These are phyloP conservation scores for Sebastiscus tertius DNA, from an alignment of 2,797 vertebrate genomes.

Conservation along the genomic window DNA sequence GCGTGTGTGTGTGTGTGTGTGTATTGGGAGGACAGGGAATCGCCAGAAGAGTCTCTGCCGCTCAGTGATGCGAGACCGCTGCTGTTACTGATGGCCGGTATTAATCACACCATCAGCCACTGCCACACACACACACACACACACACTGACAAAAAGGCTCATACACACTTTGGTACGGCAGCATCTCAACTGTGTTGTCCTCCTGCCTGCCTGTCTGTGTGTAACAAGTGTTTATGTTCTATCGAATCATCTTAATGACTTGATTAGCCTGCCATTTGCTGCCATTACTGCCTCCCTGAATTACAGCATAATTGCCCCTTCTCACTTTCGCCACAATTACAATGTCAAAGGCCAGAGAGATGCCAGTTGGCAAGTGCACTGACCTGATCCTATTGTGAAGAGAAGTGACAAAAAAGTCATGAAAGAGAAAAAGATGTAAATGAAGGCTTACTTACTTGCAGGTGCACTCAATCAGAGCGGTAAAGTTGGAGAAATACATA, in stretches of 20 bases:
- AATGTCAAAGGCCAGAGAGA: not conserved
- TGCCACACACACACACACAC: conserved; percentile 19
- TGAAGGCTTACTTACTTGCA: too few species aligned
- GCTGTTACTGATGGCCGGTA: conserved; percentile 67
- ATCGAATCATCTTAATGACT: conserved; percentile 14
- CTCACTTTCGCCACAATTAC: not conserved
- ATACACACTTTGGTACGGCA: not conserved
- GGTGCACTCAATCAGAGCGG: too few species aligned
- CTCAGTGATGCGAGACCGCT: conserved; percentile 41
- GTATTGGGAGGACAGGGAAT: conserved; percentile 31
- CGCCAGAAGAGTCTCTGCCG: conserved; percentile 32
- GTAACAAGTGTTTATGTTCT: conserved; percentile 13
- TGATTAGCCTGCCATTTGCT: conserved; percentile 15
- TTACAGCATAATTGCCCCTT: not conserved
- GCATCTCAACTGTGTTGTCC: not conserved
- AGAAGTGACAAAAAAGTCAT: too few species aligned
- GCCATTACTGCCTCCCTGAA: conserved; percentile 2
- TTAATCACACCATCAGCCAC: conserved; percentile 72
- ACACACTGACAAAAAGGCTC: conserved; percentile 18
- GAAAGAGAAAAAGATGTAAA: too few species aligned
- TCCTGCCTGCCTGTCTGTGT: not conserved
- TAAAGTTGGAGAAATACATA: too few species aligned
- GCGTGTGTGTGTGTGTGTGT: conserved; percentile 3
- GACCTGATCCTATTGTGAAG: too few species aligned
- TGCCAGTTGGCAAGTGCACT: not conserved